A percentile compares a stretch with the other conserved stretches of the same genome.
Conservation (phyloP, 2,888 invertebrate species). For the Tachina lurida region DNA sequence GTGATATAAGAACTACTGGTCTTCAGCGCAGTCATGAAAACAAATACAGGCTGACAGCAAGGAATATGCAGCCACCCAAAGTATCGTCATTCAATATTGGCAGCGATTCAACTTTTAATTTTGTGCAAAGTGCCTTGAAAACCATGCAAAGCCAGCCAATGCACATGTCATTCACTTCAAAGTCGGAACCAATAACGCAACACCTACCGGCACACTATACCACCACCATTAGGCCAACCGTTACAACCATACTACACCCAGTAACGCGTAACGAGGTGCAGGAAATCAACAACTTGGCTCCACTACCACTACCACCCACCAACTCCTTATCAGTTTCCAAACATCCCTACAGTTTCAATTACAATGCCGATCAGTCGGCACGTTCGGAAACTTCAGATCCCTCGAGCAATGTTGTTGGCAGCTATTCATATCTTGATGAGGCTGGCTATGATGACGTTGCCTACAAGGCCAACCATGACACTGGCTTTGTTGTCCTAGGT, state of each 20-base stretch:
- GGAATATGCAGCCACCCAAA: slow-evolving; percentile 22
- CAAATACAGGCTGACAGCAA: slow-evolving; percentile 31
- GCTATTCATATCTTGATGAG: slow-evolving; percentile 88
- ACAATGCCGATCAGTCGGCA: slow-evolving; percentile 77
- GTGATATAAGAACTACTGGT: slow-evolving; percentile 21
- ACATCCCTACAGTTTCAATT: slow-evolving; percentile 76
- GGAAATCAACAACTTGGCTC: slow-evolving; percentile 56
- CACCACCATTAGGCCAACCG: slow-evolving; percentile 27
- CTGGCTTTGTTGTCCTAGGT: slow-evolving; percentile 85
- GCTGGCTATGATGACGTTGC: slow-evolving; percentile 89
- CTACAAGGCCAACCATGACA: slow-evolving; percentile 89
- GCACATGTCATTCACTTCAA: slow-evolving; percentile 58
- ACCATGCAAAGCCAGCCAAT: slow-evolving; percentile 66
- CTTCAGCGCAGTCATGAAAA: slow-evolving; percentile 21
- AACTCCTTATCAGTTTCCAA: neutral
- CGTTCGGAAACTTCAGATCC: slow-evolving; percentile 79
- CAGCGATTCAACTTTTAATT: slow-evolving; percentile 65
- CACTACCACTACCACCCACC: neutral
- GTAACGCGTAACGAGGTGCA: slow-evolving; percentile 50
- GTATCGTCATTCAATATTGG: slow-evolving; percentile 45
- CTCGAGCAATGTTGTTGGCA: slow-evolving; percentile 83
- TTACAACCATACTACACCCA: slow-evolving; percentile 33
- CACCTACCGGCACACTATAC: slow-evolving; percentile 26
- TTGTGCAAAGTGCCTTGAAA: slow-evolving; percentile 73
- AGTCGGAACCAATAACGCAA: slow-evolving; percentile 49